phyloP scores from a whole-genome alignment of 2,888 invertebrate species.

The Tenthredo mesomela region DNA sequence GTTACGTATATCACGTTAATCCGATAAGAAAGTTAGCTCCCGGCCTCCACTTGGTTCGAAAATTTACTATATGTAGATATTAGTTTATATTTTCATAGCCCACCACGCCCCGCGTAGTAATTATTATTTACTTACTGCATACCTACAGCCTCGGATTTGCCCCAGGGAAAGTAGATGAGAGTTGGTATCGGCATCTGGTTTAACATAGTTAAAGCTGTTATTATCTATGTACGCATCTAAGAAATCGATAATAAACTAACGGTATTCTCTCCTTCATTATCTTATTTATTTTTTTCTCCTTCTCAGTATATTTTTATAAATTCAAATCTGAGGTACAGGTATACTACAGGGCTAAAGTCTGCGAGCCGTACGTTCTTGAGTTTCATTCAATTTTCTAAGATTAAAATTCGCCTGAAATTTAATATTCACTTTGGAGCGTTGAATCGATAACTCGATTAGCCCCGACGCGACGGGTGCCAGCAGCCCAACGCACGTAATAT shows the following conservation, averaged over 20 bases:
- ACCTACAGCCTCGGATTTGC: not conserved
- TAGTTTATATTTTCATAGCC: constrained; percentile 18
- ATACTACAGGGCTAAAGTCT: not conserved
- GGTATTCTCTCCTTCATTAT: not conserved
- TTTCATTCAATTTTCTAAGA: constrained; percentile 64
- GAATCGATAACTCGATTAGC: constrained; percentile 73
- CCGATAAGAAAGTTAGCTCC: constrained; percentile 38
- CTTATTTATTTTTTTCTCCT: not conserved
- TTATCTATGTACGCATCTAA: constrained; percentile 2
- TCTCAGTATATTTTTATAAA: not conserved
- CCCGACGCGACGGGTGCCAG: constrained; percentile 58
- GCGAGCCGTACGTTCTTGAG: constrained; percentile 49
- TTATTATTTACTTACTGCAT: constrained; percentile 42
- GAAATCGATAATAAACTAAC: constrained; percentile 15
- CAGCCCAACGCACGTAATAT: constrained; percentile 68
- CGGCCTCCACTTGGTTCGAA: not conserved
- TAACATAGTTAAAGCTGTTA: constrained; percentile 24
- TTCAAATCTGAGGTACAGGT: not conserved
- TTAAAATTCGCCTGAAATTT: constrained; percentile 68
- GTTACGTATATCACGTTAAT: constrained; percentile 29
- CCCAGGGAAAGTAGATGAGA: not conserved
- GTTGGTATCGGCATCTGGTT: constrained; percentile 1
- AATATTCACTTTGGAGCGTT: constrained; percentile 65
- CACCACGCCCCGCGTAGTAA: not conserved
- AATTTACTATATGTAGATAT: not conserved